A percentile compares a stretch with the other conserved stretches of the same genome.
Conservation (phyloP, 2,113 vertebrate species). For the Craseonycteris thonglongyai region DNA sequence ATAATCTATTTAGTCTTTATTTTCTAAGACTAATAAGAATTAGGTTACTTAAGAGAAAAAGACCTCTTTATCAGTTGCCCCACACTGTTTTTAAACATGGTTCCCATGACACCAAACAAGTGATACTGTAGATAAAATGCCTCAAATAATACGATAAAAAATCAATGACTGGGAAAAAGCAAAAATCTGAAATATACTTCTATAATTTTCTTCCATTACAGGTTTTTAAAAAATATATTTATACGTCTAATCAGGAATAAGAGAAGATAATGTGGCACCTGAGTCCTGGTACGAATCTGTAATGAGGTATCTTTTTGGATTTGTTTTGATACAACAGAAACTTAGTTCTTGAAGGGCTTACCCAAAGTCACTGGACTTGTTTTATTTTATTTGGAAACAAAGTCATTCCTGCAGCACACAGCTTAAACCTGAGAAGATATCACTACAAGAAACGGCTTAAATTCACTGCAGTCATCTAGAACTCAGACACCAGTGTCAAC, state of each 20-base stretch:
- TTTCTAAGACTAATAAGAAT: conserved; percentile 21
- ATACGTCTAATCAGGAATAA: neutral
- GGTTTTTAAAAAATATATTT: neutral
- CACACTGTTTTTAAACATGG: neutral
- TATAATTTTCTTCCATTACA: neutral
- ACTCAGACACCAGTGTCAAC: neutral
- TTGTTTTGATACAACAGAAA: conserved; percentile 8
- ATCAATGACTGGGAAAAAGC: neutral
- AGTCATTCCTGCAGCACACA: neutral
- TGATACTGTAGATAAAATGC: neutral
- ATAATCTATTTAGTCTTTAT: neutral
- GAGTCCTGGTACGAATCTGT: neutral
- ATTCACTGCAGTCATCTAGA: neutral
- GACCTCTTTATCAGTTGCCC: neutral
- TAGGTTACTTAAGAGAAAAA: neutral
- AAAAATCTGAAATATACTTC: conserved; percentile 8
- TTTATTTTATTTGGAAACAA: neutral
- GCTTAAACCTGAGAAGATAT: neutral
- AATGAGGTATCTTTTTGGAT: neutral
- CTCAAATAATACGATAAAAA: neutral
- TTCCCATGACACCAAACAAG: neutral
- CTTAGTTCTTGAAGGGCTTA: neutral
- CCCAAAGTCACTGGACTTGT: neutral
- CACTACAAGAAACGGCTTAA: neutral
- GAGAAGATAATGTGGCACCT: neutral